Conservation (phyloP, 2,888 invertebrate species). For the Chloroclystis v-ata region DNA sequence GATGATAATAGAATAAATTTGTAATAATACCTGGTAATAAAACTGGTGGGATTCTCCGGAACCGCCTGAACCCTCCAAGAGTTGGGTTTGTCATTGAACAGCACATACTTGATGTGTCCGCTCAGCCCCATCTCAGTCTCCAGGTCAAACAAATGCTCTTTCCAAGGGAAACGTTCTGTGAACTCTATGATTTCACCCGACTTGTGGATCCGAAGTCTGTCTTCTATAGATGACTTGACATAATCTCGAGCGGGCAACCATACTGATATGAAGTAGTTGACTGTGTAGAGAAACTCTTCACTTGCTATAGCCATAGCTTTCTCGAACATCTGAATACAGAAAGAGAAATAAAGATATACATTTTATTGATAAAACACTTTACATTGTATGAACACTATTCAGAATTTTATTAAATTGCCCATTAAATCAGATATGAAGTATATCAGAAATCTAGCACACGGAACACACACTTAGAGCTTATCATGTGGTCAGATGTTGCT, state of each 20-base stretch:
- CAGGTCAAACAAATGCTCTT: slow-evolving; percentile 89
- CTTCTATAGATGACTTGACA: slow-evolving; percentile 84
- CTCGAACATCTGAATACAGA: slow-evolving; percentile 75
- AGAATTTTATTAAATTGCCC: too few relatives aligned
- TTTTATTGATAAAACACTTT: too few relatives aligned
- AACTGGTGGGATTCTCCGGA: slow-evolving; percentile 84
- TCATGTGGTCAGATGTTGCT: too few relatives aligned
- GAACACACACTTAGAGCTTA: too few relatives aligned
- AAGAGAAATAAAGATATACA: neutral
- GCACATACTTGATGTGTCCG: slow-evolving; percentile 82
- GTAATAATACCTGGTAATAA: slow-evolving; percentile 79
- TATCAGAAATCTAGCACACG: too few relatives aligned
- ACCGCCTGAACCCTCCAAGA: slow-evolving; percentile 93
- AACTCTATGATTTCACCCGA: slow-evolving; percentile 91
- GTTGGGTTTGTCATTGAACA: slow-evolving; percentile 81
- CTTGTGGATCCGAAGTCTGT: slow-evolving; percentile 72
- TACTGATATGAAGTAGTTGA: slow-evolving; percentile 80
- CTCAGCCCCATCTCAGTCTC: slow-evolving; percentile 85
- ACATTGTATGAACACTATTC: too few relatives aligned
- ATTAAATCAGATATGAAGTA: too few relatives aligned
- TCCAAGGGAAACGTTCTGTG: slow-evolving; percentile 89
- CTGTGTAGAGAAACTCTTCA: slow-evolving; percentile 85
- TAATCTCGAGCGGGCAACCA: slow-evolving; percentile 93
- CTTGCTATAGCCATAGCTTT: slow-evolving; percentile 89
- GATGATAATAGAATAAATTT: too few relatives aligned